Percentiles rank a stretch among this genome's conserved stretches.
Conservation (phyloP, 2,797 vertebrate species). For the Meriones psammophilus region DNA sequence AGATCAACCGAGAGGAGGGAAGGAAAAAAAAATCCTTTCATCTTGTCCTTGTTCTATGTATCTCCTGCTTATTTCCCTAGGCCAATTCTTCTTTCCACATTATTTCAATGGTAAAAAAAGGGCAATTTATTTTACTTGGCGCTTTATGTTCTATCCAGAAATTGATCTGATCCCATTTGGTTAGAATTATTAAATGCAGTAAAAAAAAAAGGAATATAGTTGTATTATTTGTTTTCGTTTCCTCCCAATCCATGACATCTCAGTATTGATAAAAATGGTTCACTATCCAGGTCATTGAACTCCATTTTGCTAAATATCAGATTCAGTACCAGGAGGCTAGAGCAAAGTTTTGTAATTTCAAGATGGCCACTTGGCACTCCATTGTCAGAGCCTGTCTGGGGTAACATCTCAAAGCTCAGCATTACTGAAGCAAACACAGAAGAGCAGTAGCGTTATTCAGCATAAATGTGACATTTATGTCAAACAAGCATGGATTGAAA, state of each 20-base stretch:
- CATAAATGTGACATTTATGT: constrained; percentile 77
- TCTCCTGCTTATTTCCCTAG: not conserved
- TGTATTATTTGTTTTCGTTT: not conserved
- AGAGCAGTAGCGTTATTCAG: constrained; percentile 62
- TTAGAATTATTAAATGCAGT: constrained; percentile 49
- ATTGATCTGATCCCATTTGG: constrained; percentile 48
- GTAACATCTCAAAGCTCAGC: constrained; percentile 77
- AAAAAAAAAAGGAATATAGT: constrained; percentile 24
- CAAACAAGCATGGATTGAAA: constrained; percentile 74
- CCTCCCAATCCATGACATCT: not conserved
- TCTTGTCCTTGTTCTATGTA: not conserved
- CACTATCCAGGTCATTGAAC: constrained; percentile 43
- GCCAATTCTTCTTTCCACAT: not conserved
- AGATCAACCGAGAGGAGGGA: not conserved
- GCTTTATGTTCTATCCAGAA: constrained; percentile 22
- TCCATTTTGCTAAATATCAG: constrained; percentile 30
- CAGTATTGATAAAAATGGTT: constrained; percentile 52
- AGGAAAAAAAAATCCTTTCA: not conserved
- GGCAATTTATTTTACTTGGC: constrained; percentile 40
- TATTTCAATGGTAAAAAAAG: constrained; percentile 20
- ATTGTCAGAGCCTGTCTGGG: constrained; percentile 29
- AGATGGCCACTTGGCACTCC: constrained; percentile 64
- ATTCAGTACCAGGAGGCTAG: constrained; percentile 44
- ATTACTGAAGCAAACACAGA: constrained; percentile 74
- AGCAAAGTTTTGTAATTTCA: constrained; percentile 61